Base-by-base conservation (phyloP, 2,797 vertebrate genomes). In the Megalops cyprinoides region DNA sequence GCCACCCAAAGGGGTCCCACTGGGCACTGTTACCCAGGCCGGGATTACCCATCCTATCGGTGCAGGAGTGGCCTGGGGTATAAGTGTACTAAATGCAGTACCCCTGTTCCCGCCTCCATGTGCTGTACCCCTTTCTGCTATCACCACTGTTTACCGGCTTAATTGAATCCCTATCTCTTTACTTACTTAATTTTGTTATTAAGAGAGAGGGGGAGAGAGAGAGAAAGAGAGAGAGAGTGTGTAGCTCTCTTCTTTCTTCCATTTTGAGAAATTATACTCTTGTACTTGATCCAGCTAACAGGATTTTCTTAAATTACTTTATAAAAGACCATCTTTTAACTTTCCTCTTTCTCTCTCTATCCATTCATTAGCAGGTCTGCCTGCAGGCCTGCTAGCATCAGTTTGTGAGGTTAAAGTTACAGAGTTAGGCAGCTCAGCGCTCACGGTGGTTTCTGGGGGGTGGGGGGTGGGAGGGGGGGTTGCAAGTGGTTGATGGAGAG, bases 281-380 rank as follows among this genome's bases (percentile, higher is more conserved):
- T 99, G 97, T 99, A 98, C 97, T 98, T 96, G 98, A 99, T 99
- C 96, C 97, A 98, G 97, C 97, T 99, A 99, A 99, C 97, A 98
- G 98, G 98, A 99, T 99, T 99, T 99, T 99, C 97, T 97, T 97
- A 98, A 96, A 99, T 99, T 99, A 98, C 96, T 98, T 97, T 97
- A 98, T 97, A 98, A 98, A 97, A 98, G 96, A 97, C 96, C 97
- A 99, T 99, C 97, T 99, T 98, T 97, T 98, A 98, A 99, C 97
- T 99, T 98, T 97, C 97, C 96, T 97, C 96, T 98, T 97, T 97
- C 96, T 97, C 96, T 96, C 97, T 96, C 96, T 95, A 98, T 97
- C 96, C 97, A 97, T 98, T 99, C 98, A 99, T 99, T 99, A 99
- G 97, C 96, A 97, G 97, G 96, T 97, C 97, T 95, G 98, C 97